phyloP scores from a whole-genome alignment of 2,888 invertebrate genomes.

The Tinea semifulvella region DNA sequence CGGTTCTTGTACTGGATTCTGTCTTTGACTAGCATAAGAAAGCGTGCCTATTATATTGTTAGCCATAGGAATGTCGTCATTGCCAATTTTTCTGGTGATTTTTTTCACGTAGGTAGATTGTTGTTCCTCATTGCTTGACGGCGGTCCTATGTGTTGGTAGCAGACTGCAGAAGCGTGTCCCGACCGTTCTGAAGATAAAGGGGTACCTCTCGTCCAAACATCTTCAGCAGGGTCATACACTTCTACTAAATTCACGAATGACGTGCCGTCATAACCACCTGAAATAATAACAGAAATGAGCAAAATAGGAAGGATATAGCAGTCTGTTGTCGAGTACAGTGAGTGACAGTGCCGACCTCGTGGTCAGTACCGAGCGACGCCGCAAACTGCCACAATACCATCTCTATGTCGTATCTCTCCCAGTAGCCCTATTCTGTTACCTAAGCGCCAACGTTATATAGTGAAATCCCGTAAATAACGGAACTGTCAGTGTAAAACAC shows the following conservation, averaged over 20 bases:
- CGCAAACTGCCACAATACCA: slow-evolving; percentile 80
- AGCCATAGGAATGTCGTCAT: slow-evolving; percentile 44
- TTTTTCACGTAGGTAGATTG: neutral
- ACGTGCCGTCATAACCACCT: slow-evolving; percentile 91
- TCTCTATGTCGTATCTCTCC: slow-evolving; percentile 87
- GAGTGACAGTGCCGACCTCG: slow-evolving; percentile 88
- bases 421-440: no score
- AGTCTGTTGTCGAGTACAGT: slow-evolving; percentile 87
- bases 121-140: slow-evolving; percentile 25
- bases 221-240: slow-evolving; percentile 84
- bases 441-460: no score
- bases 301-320: no score
- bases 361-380: slow-evolving; percentile 79
- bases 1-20: neutral
- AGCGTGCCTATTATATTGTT: slow-evolving; percentile 49
- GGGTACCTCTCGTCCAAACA: slow-evolving; percentile 79
- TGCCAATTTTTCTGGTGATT: slow-evolving; percentile 18
- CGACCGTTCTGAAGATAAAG: slow-evolving; percentile 85
- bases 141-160: slow-evolving; percentile 74
- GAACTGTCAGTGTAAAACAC: no score
- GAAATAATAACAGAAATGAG: no score
- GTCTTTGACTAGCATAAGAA: slow-evolving; percentile 1
- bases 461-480: no score
- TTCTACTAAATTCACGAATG: slow-evolving; percentile 87
- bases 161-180: slow-evolving; percentile 94